Base-by-base conservation (phyloP, 2,888 invertebrate genomes). In the Sipha maydis region DNA sequence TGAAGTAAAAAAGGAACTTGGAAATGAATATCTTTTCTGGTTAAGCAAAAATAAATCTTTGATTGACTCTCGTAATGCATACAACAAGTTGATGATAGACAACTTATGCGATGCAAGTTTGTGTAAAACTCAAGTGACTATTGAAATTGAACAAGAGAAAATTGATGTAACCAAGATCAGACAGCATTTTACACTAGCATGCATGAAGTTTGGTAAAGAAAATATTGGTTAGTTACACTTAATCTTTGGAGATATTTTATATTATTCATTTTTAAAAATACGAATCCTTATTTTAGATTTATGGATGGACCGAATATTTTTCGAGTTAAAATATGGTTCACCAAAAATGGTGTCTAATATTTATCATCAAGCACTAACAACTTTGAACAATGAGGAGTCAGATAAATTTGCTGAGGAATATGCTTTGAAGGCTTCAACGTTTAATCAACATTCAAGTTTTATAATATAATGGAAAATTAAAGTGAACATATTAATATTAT, bases 141-240 rank as follows among this genome's bases (percentile, higher is more conserved):
- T 88, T 21, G 86, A 88, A 88, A 75, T 28, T 5, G 21, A 88
- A 75, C 80, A 88, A 61, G n/a, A 61, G 11, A 61, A 41, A 61
- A 25, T 75, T 41, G 75, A 88, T 14, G 17, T 88, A 25, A 25
- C 2, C 3, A 88, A 75, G 31, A 75, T 61, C 28, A 80, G 86
- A 21, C 80, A 80, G 11, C 86, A 88, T 41, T 88, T 88, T 75
- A 75, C 41, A 25, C n/a, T 88, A 9, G 86, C 86, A 7, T 88
- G 86, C 19, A 80, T 88, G 86, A 61, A 82, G 25, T 82, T 80
- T 80, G 86, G 86, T 61, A 88, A 88, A 88, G 71, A 61, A 3
- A 9, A 82, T 88, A 88, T 80, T 11, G 86, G 86, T 88, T 34
- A 34, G 71, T 82, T 34, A 41, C 28, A 21, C 17, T 38, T 38